Conservation (phyloP, 2,888 invertebrate genomes). For the Orthonychiurus folsomi region DNA sequence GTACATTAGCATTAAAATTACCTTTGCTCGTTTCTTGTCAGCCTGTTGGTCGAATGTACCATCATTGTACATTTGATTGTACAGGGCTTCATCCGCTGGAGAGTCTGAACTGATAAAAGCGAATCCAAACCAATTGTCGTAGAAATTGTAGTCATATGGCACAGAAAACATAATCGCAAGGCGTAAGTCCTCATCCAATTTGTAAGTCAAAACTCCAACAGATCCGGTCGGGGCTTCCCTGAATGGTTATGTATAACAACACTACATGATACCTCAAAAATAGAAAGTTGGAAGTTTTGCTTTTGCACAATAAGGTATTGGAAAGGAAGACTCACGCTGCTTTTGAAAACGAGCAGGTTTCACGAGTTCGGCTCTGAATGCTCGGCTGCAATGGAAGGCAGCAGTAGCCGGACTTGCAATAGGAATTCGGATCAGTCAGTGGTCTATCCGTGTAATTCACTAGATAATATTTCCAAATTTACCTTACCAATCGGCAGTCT, state of each 20-base stretch:
- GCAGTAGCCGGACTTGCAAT: slow-evolving; percentile 21
- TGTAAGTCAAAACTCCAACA: slow-evolving; percentile 24
- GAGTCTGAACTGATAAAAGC: slow-evolving; percentile 12
- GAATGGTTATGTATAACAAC: not conserved
- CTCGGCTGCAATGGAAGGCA: slow-evolving; percentile 17
- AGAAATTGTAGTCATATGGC: slow-evolving; percentile 23
- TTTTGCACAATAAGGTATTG: too few species aligned
- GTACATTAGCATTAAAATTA: too few species aligned
- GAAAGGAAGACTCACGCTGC: slow-evolving; percentile 18
- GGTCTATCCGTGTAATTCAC: slow-evolving; percentile 15
- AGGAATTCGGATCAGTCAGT: slow-evolving; percentile 15
- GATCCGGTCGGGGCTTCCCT: slow-evolving; percentile 20
- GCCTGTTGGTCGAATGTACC: slow-evolving; percentile 6
- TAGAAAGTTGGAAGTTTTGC: too few species aligned
- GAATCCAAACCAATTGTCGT: slow-evolving; percentile 22
- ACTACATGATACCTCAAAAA: not conserved
- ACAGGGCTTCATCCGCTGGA: slow-evolving; percentile 16
- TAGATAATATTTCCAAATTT: not conserved
- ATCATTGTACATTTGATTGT: slow-evolving; percentile 23
- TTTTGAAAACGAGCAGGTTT: slow-evolving; percentile 22
- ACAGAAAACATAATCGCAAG: slow-evolving; percentile 25
- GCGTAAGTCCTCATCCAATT: slow-evolving; percentile 16
- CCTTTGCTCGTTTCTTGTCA: slow-evolving; percentile 19
- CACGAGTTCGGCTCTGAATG: slow-evolving; percentile 16
- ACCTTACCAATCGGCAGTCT: too few species aligned